phyloP scores from a whole-genome alignment of 2,888 invertebrate genomes.

The Ectemnius lituratus region DNA sequence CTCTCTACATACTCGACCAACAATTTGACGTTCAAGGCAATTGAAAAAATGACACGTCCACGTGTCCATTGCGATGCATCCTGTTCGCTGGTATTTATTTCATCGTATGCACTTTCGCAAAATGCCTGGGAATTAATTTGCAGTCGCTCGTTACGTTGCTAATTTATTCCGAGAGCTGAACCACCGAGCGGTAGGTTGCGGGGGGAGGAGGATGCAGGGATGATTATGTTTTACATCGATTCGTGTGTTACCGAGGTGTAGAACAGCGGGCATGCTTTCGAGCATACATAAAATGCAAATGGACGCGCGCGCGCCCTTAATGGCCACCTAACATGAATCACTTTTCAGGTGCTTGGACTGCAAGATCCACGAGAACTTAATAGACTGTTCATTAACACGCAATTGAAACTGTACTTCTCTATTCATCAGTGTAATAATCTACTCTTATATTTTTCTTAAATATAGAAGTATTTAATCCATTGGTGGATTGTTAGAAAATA shows the following conservation, averaged over 20 bases:
- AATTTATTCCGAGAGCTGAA: not conserved
- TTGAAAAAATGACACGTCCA: no score
- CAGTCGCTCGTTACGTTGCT: not conserved
- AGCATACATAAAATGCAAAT: conserved; percentile 4
- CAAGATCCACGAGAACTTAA: not conserved
- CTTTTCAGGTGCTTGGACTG: conserved; percentile 1
- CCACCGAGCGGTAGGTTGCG: not conserved
- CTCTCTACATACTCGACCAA: not conserved
- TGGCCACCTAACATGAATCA: conserved; percentile 3
- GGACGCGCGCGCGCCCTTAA: not conserved
- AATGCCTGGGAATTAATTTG: not conserved
- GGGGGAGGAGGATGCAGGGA: not conserved
- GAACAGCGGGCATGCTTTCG: not conserved
- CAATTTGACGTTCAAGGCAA: no score
- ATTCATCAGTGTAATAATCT: not conserved
- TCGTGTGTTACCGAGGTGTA: conserved; percentile 1
- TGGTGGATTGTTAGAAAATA: no score
- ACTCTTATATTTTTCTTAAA: not conserved
- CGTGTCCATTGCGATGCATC: not conserved
- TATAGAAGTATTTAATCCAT: no score
- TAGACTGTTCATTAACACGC: not conserved
- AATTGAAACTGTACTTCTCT: not conserved
- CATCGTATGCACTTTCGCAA: not conserved
- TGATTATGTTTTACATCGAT: conserved; percentile 12
- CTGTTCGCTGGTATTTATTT: not conserved